A percentile compares a stretch with the other conserved stretches of the same genome.
Conservation (phyloP, 2,797 vertebrate genomes). For the Thripadectes ignobilis region DNA sequence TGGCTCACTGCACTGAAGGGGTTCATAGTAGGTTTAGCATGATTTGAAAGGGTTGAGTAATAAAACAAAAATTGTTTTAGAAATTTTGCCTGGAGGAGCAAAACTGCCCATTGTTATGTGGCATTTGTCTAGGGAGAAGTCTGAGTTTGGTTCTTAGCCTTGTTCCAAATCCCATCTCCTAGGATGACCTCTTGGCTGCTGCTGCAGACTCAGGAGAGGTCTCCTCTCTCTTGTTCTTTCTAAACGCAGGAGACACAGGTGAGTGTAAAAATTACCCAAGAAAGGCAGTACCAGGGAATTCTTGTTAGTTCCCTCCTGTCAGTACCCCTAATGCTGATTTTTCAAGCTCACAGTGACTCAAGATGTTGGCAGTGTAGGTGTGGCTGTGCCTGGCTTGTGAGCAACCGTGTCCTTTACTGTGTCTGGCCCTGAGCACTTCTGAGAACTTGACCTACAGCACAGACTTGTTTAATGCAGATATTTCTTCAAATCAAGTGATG, state of each 20-base stretch:
- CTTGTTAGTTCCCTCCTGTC: neutral
- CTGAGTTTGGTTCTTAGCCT: neutral
- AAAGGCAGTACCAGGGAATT: neutral
- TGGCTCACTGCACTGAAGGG: neutral
- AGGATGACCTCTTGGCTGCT: neutral
- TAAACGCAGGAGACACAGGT: rapidly evolving
- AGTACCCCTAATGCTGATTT: neutral
- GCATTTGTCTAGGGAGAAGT: neutral
- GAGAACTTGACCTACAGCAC: neutral
- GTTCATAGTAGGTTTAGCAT: neutral
- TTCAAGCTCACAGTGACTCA: neutral
- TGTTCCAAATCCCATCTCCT: neutral
- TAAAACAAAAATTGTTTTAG: neutral
- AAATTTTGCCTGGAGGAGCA: neutral
- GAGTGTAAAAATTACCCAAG: neutral
- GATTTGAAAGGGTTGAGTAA: neutral
- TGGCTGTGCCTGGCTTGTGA: neutral
- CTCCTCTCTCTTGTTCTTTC: neutral
- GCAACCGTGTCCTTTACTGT: neutral
- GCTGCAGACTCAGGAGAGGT: neutral
- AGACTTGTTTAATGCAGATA: neutral
- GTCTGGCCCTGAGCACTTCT: neutral
- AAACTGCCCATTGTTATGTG: neutral
- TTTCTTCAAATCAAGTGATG: neutral
- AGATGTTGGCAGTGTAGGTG: neutral